Base-by-base conservation (phyloP, 2,797 vertebrate species). In the Melanotaenia parkinsoni region DNA sequence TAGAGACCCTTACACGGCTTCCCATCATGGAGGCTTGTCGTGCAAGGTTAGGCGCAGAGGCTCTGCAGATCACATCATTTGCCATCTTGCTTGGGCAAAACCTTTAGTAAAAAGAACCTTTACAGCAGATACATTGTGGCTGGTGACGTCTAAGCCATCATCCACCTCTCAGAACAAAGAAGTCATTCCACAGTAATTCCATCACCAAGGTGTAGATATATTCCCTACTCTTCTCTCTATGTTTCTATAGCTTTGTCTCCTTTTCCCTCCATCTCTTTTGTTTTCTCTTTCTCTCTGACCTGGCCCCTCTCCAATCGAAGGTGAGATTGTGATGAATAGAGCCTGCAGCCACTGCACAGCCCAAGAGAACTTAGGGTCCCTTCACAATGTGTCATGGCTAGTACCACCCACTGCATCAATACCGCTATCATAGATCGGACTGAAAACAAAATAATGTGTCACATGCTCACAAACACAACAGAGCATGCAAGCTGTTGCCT, bases 281-380 rank as follows among this genome's bases (percentile, higher is more conserved):
- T 66, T 28, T 40, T 72, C 30, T 84, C 58, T 86, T 71, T 69
- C 72, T 86, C 68, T 77, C 76, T 70, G 75, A 78, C 85, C 73
- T 38, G 63, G 72, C 80, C 37, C 40, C 67, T 70, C 80, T 77
- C 70, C 86, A 70, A 64, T 85, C 74, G 76, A 87, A 86, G 88
- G 84, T 74, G 75, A 88, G 80, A 86, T 80, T 77, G 76, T 88
- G 90, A 92, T 89, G 68, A 89, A 91, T 91, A 75, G 90, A 85
- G 84, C 74, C 82, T 66, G 86, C 69, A 84, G 83, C 77, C 64
- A 18, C 59, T 50, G 75, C 78, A 75, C 79, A 68, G 76, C 84
- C 76, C 79, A 5, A 33, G 64, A 77, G 80, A 86, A 79, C 85
- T 84, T 1, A 59, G 70, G 81, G 74, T 75, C 76, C 80, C 63